These are phyloP conservation scores for Melopsittacus undulatus DNA, from an alignment of 2,797 vertebrate genomes.

Conservation along the genomic window DNA sequence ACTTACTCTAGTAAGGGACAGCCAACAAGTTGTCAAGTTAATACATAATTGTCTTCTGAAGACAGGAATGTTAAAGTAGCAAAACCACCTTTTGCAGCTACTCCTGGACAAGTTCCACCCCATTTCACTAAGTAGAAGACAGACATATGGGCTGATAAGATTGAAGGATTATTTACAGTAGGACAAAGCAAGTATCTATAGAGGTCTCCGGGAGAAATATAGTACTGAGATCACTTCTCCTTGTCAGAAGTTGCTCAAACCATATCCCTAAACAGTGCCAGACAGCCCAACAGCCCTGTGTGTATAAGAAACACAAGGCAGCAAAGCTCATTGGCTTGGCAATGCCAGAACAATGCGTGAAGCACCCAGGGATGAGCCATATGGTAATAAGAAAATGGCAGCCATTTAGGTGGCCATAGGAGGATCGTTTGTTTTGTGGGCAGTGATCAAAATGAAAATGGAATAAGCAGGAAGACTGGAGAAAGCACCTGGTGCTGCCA, in stretches of 20 bases:
- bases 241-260: not conserved
- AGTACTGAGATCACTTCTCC: not conserved
- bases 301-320: not conserved
- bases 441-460: slow-evolving; percentile 16
- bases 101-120: not conserved
- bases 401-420: not conserved
- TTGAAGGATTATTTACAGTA: not conserved
- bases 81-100: not conserved
- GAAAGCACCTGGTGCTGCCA: slow-evolving; percentile 49
- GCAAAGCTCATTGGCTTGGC: not conserved
- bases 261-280: not conserved
- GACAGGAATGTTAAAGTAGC: not conserved
- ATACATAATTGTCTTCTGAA: not conserved
- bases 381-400: not conserved
- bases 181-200: not conserved
- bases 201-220: not conserved
- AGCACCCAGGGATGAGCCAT: not conserved
- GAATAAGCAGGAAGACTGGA: not conserved
- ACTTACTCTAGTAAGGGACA: not conserved
- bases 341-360: not conserved
- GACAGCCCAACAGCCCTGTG: not conserved
- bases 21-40: not conserved
- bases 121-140: not conserved
- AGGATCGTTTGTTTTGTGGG: slow-evolving; percentile 24
- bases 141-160: not conserved